A percentile compares a stretch with the other conserved stretches of the same genome.
Conservation (phyloP, 2,888 invertebrate genomes). For the Disparrhopalites patrizii region DNA sequence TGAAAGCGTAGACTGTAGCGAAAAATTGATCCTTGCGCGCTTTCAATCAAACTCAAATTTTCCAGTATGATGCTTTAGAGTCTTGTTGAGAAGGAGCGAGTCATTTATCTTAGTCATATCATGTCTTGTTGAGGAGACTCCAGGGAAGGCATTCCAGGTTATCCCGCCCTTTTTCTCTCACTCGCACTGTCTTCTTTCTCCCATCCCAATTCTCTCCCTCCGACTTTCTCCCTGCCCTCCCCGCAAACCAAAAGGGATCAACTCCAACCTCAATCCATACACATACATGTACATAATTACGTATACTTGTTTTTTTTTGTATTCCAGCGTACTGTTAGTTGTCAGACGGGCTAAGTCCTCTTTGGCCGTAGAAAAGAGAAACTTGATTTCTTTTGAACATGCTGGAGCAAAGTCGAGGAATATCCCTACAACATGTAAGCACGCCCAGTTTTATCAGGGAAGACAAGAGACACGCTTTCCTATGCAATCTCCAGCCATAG, state of each 20-base stretch:
- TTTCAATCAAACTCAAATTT: constrained; percentile 30
- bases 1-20: constrained; percentile 15
- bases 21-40: constrained; percentile 28
- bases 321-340: too few species aligned
- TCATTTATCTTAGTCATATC: constrained; percentile 33
- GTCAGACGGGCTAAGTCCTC: too few species aligned
- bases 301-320: too few species aligned
- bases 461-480: too few species aligned
- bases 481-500: too few species aligned
- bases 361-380: too few species aligned
- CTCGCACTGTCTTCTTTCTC: background rate
- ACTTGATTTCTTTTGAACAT: too few species aligned
- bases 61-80: constrained; percentile 28
- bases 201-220: background rate
- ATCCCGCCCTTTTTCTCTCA: background rate
- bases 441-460: too few species aligned
- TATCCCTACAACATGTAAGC: too few species aligned
- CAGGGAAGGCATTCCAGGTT: background rate
- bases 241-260: too few species aligned
- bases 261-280: constrained; percentile 10
- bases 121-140: constrained; percentile 25
- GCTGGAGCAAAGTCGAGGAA: too few species aligned
- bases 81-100: constrained; percentile 18
- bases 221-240: background rate
- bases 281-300: too few species aligned